Base-by-base conservation (phyloP, 1,140 invertebrate species). In the Lordiphosa stackelbergi region DNA sequence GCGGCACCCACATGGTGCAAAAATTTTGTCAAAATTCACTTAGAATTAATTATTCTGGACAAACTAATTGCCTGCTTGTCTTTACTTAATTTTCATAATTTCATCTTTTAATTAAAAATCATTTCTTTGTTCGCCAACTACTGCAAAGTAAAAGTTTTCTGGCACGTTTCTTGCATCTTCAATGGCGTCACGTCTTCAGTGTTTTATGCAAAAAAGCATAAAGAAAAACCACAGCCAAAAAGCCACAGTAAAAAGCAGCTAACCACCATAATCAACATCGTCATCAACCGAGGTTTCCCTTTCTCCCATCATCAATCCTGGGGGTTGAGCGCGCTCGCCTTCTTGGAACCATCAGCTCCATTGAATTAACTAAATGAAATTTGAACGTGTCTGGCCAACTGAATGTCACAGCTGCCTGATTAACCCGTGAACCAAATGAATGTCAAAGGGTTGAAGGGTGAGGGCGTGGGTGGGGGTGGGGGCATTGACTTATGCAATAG, bases 351-450 rank as follows among this genome's bases (percentile, higher is more conserved):
- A 58, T 48, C 55, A 65, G 55, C 58, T 66, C 54, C 54, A 66
- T 62, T 58, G 66, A 72, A 83, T 83, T 83, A 83, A 83, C 55
- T 65, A 72, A 81, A 83, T 81, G 72, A 83, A 83, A 81, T 77
- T 81, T 60, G 59, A 83, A 83, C 77, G 68, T 81, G 75, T 66
- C 54, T 56, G 47, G 45, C 53, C 45, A 54, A 40, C 58, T 52
- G 41, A 57, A 66, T 63, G 64, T 31, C 34, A 47, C 37, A 53
- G 13, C 40, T 10, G 16, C 47, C 43, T 47, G 52, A 65, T 66
- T 56, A 56, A 55, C 63, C 52, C 41, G 31, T 11, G 24, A 16
- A 16, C 43, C 16, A 43, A 43, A 5, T 19, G 41, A 22, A 46
- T 45, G 42, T 24, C 42, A 45, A 28, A 4, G 40, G 24, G 42